Base-by-base conservation (phyloP, 2,113 vertebrate species). In the Pterocles burchelli region DNA sequence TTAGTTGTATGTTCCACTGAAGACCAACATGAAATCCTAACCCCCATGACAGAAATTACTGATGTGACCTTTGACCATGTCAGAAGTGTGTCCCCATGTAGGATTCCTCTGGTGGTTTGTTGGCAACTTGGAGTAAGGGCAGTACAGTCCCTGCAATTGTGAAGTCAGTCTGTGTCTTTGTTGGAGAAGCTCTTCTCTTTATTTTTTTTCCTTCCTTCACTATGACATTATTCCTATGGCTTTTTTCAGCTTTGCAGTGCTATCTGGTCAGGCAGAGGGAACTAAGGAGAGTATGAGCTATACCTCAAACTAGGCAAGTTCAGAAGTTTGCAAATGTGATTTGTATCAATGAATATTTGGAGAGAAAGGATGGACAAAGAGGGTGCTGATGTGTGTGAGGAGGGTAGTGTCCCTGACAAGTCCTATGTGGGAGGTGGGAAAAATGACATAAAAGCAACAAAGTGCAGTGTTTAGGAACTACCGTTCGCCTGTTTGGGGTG, bases 101-200 rank as follows among this genome's bases (percentile, higher is more conserved):
- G 43, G 52, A 67, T 52, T 90, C 34, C 21, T 78, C 45, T 67
- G 45, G 36, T 58, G 22, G 18, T 28, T 71, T 85, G 67, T 38
- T 71, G 62, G 55, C 80, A 74, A 20, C 48, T 51, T 83, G 61
- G 31, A 88, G 31, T 67, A 71, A 66, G 71, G 79, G 51, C 78
- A 85, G 28, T 52, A 26, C 31, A 51, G 33, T 54, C 45, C 57
- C 71, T 91, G 36, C 18, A 80, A 74, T 31, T 54, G 29, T 36
- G 51, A 87, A 93, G 82, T 93, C 85, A 74, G 34, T 15, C 52
- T 75, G 45, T 26, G 86, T 92, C 83, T 96, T 93, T 2, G 1
- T 89, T 83, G 93, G 43, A 49, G 12, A n/a, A 83, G 33, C 1
- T 62, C 7, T 87, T 55, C 21, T 29, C 3, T n/a, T 8, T 13